Percentiles rank a stretch among this genome's conserved stretches.
These are phyloP conservation scores for Rugalucina vietnamica DNA, from an alignment of 2,888 invertebrate genomes.

Conservation along the genomic window DNA sequence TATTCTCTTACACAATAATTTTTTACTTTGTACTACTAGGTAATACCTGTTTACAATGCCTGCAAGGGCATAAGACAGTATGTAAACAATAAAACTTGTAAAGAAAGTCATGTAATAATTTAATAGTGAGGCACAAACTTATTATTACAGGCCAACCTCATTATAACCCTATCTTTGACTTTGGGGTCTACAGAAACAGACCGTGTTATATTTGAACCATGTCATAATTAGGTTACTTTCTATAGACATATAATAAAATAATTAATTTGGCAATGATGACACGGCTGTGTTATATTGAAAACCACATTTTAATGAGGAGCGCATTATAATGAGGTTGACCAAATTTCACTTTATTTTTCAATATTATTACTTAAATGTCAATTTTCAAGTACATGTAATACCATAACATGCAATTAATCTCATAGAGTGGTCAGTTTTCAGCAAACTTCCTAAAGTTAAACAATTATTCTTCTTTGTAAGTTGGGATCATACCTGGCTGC, in stretches of 20 bases:
- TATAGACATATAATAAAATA: too few species aligned
- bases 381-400: neutral
- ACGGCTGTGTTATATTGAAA: too few species aligned
- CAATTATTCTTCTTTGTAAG: neutral
- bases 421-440: neutral
- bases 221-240: too few species aligned
- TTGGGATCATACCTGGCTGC: conserved; percentile 7
- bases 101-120: too few species aligned
- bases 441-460: neutral
- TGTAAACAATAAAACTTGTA: too few species aligned
- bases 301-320: neutral
- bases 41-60: neutral
- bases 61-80: neutral
- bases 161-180: too few species aligned
- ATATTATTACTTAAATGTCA: neutral
- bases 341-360: neutral
- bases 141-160: too few species aligned
- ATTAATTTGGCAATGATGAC: too few species aligned
- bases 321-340: neutral
- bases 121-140: too few species aligned
- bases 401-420: neutral
- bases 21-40: neutral
- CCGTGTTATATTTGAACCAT: too few species aligned
- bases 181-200: too few species aligned
- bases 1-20: neutral